A percentile compares a stretch with the other conserved stretches of the same genome.
Conservation (phyloP, 2,113 vertebrate genomes). For the Cnemophilus loriae region DNA sequence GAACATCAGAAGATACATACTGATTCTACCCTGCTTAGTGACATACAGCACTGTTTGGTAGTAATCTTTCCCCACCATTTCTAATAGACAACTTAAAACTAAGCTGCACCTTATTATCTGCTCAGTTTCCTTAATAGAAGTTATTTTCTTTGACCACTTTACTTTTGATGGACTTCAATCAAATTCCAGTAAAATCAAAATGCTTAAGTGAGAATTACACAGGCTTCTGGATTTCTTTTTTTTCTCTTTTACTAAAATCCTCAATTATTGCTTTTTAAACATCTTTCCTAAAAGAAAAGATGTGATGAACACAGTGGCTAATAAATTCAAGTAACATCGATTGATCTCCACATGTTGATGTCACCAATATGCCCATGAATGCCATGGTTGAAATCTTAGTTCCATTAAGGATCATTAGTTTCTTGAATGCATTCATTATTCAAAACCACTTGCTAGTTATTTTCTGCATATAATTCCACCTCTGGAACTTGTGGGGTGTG, state of each 20-base stretch:
- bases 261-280: neutral
- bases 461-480: neutral
- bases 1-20: neutral
- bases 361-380: neutral
- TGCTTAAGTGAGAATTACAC: neutral
- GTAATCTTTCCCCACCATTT: neutral
- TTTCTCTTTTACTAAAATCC: neutral
- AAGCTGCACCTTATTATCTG: neutral
- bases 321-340: neutral
- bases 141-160: neutral
- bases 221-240: neutral
- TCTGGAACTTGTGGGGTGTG: neutral
- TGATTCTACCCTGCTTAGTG: neutral
- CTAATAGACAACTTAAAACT: neutral
- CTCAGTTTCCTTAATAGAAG: neutral
- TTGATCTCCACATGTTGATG: neutral
- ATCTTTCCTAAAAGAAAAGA: neutral
- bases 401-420: constrained; percentile 4
- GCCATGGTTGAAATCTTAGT: neutral
- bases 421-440: constrained; percentile 7
- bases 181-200: neutral
- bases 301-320: neutral
- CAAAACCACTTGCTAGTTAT: neutral
- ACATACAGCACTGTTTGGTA: neutral
- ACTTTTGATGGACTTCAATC: neutral